Conservation (phyloP, 2,113 vertebrate genomes). For the Pardalotus punctatus region DNA sequence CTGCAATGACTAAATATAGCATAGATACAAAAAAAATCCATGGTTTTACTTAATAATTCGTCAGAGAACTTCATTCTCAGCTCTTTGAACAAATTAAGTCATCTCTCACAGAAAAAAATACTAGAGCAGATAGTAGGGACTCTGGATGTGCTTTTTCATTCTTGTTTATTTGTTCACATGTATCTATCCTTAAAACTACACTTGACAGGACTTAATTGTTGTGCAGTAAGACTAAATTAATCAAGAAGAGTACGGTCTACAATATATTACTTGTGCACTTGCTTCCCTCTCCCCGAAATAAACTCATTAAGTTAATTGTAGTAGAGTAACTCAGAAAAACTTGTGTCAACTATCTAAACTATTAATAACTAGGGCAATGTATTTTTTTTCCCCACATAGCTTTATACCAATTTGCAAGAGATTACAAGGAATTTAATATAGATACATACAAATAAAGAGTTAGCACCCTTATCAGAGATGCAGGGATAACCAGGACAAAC, state of each 20-base stretch:
- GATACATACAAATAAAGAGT: background rate
- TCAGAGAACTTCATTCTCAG: background rate
- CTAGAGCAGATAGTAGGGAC: background rate
- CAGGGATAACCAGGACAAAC: background rate
- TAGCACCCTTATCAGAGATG: background rate
- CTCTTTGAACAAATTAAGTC: background rate
- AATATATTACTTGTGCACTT: background rate
- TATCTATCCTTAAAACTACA: background rate
- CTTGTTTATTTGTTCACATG: background rate
- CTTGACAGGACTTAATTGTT: background rate
- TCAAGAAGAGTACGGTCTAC: background rate
- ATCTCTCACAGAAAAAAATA: background rate
- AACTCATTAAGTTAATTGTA: background rate
- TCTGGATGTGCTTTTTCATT: background rate
- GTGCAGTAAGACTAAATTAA: background rate
- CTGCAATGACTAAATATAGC: background rate
- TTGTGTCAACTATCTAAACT: background rate
- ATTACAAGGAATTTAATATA: background rate
- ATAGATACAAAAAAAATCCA: background rate
- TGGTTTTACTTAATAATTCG: background rate
- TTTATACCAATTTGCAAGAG: background rate
- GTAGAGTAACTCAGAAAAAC: background rate
- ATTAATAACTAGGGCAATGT: accelerated
- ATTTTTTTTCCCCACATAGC: background rate
- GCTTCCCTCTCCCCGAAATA: background rate